Evolutionary conservation across 2,797 vertebrate species (phyloP), one percentile per base, ranked within the genome.

Genomic region (Macropus fuliginosus): DNA sequence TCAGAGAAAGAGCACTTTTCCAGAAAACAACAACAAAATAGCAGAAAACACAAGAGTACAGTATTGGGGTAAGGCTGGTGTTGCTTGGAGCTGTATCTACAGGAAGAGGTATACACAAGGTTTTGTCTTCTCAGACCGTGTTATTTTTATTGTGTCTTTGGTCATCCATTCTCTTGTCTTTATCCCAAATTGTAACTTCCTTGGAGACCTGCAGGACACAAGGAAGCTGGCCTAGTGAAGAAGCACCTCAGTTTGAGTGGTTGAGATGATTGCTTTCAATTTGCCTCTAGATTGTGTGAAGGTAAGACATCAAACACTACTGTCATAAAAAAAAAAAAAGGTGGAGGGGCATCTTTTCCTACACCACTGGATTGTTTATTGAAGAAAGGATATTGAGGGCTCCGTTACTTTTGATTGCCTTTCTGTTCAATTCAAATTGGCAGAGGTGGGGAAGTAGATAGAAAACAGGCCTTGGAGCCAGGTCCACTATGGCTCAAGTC

Each of bases 201-300:
- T 95, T 94, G 94, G 95, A 87, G 91, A 96, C 91, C 97, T 97
- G 91, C 18, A 91, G 31, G 95, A 96, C 57, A 66, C 94, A 96
- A 96, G 74, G 56, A 93, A 56, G 24, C 89, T 91, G 95, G 40
- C 10, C 95, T 87, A 2, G n/a, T 91, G 92, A 46, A 95, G 66
- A 94, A 95, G 90, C 4, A 81, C 16, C 46, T 93, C 55, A 89
- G 52, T 56, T 92, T 16, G 92, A 91, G 81, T 18, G 18, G 55
- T 94, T 92, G 95, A 96, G 74, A 91, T 21, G 54, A 14, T 55
- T 52, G 31, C 1, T 96, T 94, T 93, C 55, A 54, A 3, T 91
- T 81, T 81, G 40, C 40, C 31, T 57, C 59, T 21, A 59, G 55
- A 28, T 10, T 21, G 10, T 90, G 46, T 95, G 95, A 93, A 91